Base-by-base conservation (phyloP, 2,888 invertebrate genomes). In the Dasysyrphus albostriatus region DNA sequence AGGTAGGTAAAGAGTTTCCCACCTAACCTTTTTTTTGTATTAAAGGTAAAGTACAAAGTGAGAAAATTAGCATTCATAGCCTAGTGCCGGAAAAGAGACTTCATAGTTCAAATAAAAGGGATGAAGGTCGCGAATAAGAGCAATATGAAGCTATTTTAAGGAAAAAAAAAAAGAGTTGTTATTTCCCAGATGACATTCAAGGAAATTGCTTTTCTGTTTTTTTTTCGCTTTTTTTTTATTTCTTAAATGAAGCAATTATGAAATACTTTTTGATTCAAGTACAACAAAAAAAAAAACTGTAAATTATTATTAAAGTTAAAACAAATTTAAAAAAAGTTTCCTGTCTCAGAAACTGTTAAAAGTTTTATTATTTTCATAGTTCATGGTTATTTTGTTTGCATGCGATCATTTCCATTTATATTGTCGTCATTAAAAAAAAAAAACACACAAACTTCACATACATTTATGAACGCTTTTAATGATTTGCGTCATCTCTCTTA, bases 41-140 rank as follows among this genome's bases (percentile, higher is more conserved):
- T 51, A 49, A 6, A 14, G 19, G 29, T 29, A 49, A 78, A 77
- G 47, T 44, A 42, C 29, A 24, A 56, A 19, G 74, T 19, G 47
- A 58, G 58, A 65, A 65, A 75, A 83, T 84, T 80, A 84, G 75
- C 70, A 84, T 84, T 80, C 70, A 78, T 58, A 29, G 65, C 65
- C 65, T 58, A 59, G 58, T 72, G 49, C 42, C 29, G 47, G 34
- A 34, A 24, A 75, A 42, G 24, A 67, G 49, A 67, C 16, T 54
- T 51, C 34, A 59, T 59, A 19, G 49, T 32, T 39, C 14, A 34
- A 39, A 47, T 14, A 39, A 14, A 14, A 12, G 42, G 24, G 44
- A 44, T 16, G 51, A 58, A 54, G 63, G 19, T 19, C 29, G 24
- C 32, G 5, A n/a, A n/a, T n/a, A 34, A 39, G 12, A 29, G 58